These are phyloP conservation scores for Sinotaia quadrata DNA, from an alignment of 2,888 invertebrate species.

Conservation along the genomic window DNA sequence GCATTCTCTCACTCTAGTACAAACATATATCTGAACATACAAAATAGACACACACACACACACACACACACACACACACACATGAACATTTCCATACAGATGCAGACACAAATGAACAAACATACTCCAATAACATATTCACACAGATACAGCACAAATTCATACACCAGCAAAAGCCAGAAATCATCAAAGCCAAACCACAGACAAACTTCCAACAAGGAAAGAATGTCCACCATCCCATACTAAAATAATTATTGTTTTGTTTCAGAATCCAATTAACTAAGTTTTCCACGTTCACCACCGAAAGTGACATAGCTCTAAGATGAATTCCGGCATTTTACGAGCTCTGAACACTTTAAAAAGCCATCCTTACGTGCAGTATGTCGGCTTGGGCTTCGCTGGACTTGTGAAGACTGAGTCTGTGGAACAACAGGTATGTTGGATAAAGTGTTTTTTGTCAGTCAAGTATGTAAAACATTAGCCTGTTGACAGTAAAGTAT, in stretches of 20 bases:
- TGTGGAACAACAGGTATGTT: slow-evolving; percentile 9
- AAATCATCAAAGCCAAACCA: no score
- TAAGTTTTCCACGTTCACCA: neutral
- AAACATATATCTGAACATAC: neutral
- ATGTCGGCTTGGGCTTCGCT: slow-evolving; percentile 45
- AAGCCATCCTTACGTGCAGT: slow-evolving; percentile 51
- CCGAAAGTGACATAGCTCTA: slow-evolving; percentile 1
- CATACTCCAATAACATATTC: no score
- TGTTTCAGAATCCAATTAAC: no score
- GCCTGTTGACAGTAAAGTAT: no score
- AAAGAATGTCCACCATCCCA: no score
- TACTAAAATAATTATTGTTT: no score
- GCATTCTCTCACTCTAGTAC: neutral
- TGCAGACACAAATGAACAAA: no score
- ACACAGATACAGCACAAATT: no score
- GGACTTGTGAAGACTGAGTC: slow-evolving; percentile 39
- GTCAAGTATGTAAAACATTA: no score
- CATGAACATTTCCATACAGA: slow-evolving; percentile 1
- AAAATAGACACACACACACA: slow-evolving; percentile 12
- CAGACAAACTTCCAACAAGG: no score
- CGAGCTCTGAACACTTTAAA: slow-evolving; percentile 60
- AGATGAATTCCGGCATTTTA: slow-evolving; percentile 65
- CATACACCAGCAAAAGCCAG: no score
- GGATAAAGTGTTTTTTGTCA: no score
- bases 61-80: slow-evolving; percentile 18